These are phyloP conservation scores for Platalea minor DNA, from an alignment of 2,797 vertebrate genomes.

Conservation along the genomic window DNA sequence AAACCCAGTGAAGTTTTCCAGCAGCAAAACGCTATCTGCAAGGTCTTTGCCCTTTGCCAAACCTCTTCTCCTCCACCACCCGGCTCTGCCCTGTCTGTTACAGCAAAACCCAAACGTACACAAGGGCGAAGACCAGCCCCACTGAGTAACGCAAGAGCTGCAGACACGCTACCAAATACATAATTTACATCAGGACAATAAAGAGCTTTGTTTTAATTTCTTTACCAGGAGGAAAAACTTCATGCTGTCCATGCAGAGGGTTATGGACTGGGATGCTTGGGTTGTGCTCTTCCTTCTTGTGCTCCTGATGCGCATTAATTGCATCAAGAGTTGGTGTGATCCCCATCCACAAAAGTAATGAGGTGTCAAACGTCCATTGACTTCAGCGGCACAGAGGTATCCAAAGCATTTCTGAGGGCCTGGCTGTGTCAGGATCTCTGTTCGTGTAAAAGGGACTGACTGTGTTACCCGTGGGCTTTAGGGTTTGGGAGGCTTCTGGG, in stretches of 20 bases:
- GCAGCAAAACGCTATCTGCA: background rate
- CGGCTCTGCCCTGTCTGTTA: background rate
- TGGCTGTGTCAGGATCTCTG: background rate
- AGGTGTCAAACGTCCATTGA: background rate
- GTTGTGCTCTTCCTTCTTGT: background rate
- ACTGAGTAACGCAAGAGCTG: background rate
- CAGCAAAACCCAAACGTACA: background rate
- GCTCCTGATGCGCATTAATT: background rate
- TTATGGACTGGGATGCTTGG: background rate
- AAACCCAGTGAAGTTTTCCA: background rate
- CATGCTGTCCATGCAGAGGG: background rate
- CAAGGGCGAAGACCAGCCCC: background rate
- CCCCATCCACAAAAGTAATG: background rate
- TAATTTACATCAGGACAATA: background rate
- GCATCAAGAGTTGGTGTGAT: background rate
- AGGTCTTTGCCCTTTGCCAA: background rate
- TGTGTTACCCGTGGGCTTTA: background rate
- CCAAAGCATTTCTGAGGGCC: background rate
- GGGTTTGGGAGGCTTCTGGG: background rate
- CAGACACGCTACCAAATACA: background rate
- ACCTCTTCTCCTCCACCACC: background rate
- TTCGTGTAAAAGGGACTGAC: background rate
- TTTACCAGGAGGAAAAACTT: background rate
- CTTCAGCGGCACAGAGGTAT: background rate
- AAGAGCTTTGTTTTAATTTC: background rate